Base-by-base conservation (phyloP, 2,888 invertebrate species). In the Bugulina stolonifera region DNA sequence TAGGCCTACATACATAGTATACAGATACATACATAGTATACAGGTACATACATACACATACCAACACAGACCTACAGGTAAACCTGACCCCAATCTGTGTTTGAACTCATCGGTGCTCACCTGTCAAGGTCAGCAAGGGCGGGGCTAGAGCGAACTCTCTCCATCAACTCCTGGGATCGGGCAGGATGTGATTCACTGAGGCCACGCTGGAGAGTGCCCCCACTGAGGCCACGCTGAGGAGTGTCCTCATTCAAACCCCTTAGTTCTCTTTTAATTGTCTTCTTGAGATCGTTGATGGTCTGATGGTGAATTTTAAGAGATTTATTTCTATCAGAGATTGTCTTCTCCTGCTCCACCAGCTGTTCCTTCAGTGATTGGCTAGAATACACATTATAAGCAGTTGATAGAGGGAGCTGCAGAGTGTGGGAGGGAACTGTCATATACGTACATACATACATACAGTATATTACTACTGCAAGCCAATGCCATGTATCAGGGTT, bases 181-280 rank as follows among this genome's bases (percentile, higher is more conserved):
- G n/a, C n/a, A 14, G 1, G 23, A 27, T n/a, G 22, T n/a, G 2
- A 29, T 22, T 35, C 43, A 5, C 43, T 54, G 72, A 1, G 35
- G 29, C 32, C 32, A 27, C 3, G 29, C 10, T 27, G 2, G 5
- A 32, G 14, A 10, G 2, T 27, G 32, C 14, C 32, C 18, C n/a
- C 43, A 5, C 43, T 54, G 72, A 1, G 35, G 29, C 32, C 32
- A 27, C 3, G 29, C 10, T 27, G 2, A 18, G 64, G 14, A 10
- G 2, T 27, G 32, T 14, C 32, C 18, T 32, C 64, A 14, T 25
- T 25, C 57, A 64, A 10, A 14, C 34, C 64, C n/a, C 27, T 64
- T n/a, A 95, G 86, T 85, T 95, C 94, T 75, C 91, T 88, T 81
- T 95, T 94, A 71, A 95, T 86, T 0, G 93, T 93, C 84, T 94